Base-by-base conservation (phyloP, 1,140 invertebrate genomes). In the Musca vetustissima region DNA sequence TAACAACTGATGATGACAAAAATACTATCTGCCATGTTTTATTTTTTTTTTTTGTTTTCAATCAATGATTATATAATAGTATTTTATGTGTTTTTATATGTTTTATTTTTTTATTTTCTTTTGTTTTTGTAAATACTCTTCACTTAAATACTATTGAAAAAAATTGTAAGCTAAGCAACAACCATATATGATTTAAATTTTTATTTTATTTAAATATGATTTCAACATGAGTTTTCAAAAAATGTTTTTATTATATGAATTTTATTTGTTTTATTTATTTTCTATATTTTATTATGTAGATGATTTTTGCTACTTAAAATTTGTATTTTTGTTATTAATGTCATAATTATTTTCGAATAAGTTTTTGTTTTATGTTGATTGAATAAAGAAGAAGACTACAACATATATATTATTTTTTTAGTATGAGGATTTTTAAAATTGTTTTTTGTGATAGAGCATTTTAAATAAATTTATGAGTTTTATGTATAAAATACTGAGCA, bases 101-200 rank as follows among this genome's bases (percentile, higher is more conserved):
- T 57, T 15, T 15, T 57, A 25, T 61, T 32, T 61, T 36, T 64
- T 64, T 64, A 15, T 13, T 43, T 32, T 43, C 32, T 28, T 14
- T 65, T n/a, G n/a, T 11, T 65, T 48, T 48, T 65, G 64, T 48
- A 65, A 65, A 65, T 65, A 50, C 48, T 28, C 8, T 28, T n/a
- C n/a, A 47, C 64, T 65, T 65, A 65, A 21, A 24, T 48, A 48
- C 64, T 65, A 59, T 24, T 61, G 28, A 22, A 65, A 28, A 28
- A 28, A 28, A 28, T 4, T 28, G 28, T 65, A 65, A 65, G 64
- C 48, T 65, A 65, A 65, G 64, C 55, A 59, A 59, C 55, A 59
- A 59, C 55, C 55, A 59, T 59, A 59, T 32, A 59, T 59, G 32
- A 4, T 28, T 28, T 28, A 4, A 4, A 8, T 28, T 28, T 28